Evolutionary conservation across 2,797 vertebrate genomes (phyloP).

Genomic region (Esox masquinongy): DNA sequence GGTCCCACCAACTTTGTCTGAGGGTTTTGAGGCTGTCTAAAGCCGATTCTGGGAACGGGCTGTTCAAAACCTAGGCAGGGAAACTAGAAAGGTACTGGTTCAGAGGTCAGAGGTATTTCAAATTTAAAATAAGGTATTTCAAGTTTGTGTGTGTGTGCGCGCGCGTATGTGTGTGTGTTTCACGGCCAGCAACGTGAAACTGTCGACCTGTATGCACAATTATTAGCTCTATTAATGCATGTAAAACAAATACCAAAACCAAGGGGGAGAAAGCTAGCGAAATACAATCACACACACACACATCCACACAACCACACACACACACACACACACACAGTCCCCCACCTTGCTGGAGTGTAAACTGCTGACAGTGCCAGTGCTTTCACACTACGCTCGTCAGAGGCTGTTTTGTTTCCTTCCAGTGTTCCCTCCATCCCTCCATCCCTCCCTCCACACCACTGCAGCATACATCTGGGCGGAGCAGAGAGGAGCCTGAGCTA

Average conservation of each 20-base stretch:
- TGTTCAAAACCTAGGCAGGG: too few relatives aligned
- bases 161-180: neutral
- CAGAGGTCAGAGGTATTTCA: too few relatives aligned
- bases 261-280: conserved; percentile 7
- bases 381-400: neutral
- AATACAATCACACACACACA: conserved; percentile 8
- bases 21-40: too few relatives aligned
- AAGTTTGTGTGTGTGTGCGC: neutral
- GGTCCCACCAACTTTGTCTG: too few relatives aligned
- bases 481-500: neutral
- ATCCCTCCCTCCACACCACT: neutral
- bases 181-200: conserved; percentile 39
- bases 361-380: conserved; percentile 8
- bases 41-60: too few relatives aligned
- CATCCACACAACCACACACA: conserved; percentile 9
- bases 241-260: conserved; percentile 23
- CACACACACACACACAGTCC: conserved; percentile 11
- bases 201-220: conserved; percentile 32
- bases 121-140: too few relatives aligned
- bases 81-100: too few relatives aligned
- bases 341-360: conserved; percentile 6
- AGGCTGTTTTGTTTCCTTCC: neutral
- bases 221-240: conserved; percentile 26
- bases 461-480: neutral
- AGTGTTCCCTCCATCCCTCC: neutral